phyloP scores from a whole-genome alignment of 2,113 vertebrate species.

The Vimba vimba region DNA sequence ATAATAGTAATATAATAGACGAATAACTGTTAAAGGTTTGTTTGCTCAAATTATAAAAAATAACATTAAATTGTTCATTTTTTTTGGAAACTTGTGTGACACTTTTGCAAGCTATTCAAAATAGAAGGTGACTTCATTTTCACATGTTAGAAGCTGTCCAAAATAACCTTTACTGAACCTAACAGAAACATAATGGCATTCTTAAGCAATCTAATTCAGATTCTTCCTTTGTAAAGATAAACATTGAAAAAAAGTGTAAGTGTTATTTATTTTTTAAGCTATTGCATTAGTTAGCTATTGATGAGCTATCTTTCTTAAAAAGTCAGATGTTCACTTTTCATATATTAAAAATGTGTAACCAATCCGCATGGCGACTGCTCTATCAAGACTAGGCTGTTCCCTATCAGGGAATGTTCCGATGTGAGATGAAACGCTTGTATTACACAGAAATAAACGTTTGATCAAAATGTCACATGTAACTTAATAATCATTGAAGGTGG shows the following conservation, averaged over 20 bases:
- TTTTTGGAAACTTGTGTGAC: not conserved
- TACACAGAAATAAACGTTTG: not conserved
- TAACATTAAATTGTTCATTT: too few species aligned
- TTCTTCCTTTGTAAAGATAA: not conserved
- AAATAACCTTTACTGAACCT: not conserved
- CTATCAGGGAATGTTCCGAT: not conserved
- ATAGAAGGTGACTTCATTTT: not conserved
- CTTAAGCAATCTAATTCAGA: not conserved
- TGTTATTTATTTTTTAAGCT: not conserved
- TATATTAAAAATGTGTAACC: not conserved
- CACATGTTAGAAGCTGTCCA: not conserved
- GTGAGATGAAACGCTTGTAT: not conserved
- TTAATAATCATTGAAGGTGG: slow-evolving; percentile 8
- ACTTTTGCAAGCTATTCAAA: not conserved
- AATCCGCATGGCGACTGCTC: not conserved
- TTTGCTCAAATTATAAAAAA: not conserved
- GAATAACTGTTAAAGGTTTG: not conserved
- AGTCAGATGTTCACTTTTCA: not conserved
- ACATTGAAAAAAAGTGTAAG: too few species aligned
- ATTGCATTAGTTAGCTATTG: not conserved
- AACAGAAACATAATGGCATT: not conserved
- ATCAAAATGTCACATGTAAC: not conserved
- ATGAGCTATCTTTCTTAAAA: too few species aligned
- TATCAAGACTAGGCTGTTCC: not conserved
- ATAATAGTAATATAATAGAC: too few species aligned